Conservation (phyloP, 1,140 invertebrate species). For the Aphaenogaster ashmeadi region DNA sequence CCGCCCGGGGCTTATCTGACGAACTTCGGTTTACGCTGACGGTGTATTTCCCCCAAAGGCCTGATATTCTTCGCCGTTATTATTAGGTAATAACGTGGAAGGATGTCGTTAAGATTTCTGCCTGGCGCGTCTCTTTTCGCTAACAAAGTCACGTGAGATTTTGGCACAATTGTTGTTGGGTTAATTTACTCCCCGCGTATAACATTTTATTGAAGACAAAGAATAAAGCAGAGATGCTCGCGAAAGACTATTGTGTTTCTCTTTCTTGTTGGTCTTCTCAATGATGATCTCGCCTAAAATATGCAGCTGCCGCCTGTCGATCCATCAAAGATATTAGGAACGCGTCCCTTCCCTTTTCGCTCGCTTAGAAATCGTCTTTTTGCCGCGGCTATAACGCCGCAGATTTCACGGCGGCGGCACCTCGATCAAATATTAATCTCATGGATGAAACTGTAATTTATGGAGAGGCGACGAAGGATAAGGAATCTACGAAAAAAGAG, state of each 20-base stretch:
- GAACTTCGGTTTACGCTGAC: slow-evolving; percentile 1
- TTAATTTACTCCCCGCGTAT: background rate
- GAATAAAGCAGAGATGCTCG: background rate
- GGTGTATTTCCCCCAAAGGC: slow-evolving; percentile 1
- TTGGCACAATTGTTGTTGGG: background rate
- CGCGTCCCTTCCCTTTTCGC: slow-evolving; percentile 35
- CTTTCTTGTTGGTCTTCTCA: slow-evolving; percentile 63
- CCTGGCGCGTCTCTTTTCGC: background rate
- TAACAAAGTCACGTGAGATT: background rate
- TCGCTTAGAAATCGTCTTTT: slow-evolving; percentile 43
- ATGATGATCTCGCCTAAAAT: slow-evolving; percentile 73
- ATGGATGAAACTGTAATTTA: slow-evolving; percentile 60
- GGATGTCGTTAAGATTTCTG: background rate
- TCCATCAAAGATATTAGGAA: slow-evolving; percentile 67
- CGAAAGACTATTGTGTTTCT: slow-evolving; percentile 47
- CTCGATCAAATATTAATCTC: slow-evolving; percentile 74
- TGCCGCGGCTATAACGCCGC: slow-evolving; percentile 37
- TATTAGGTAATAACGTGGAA: slow-evolving; percentile 12
- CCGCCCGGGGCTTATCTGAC: slow-evolving; percentile 18
- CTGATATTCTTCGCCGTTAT: slow-evolving; percentile 13
- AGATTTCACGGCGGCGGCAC: slow-evolving; percentile 62
- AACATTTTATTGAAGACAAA: background rate
- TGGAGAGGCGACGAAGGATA: slow-evolving; percentile 7
- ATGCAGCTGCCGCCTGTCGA: slow-evolving; percentile 73
- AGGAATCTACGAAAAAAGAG: slow-evolving; percentile 30